A percentile compares a stretch with the other conserved stretches of the same genome.
Conservation (phyloP, 2,113 vertebrate species). For the Antigone vipio region DNA sequence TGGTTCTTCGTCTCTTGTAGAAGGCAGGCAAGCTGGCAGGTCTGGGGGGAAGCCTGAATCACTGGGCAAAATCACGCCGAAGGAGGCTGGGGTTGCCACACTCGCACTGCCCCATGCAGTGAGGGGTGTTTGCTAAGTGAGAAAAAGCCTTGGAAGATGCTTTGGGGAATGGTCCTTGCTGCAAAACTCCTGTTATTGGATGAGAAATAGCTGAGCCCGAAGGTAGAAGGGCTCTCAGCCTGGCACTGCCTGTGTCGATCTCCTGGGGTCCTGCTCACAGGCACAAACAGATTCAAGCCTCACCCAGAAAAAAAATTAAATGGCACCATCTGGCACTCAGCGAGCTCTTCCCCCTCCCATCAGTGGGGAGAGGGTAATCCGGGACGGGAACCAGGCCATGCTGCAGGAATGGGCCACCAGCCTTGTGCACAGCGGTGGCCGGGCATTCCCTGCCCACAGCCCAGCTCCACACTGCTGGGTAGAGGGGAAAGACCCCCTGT, state of each 20-base stretch:
- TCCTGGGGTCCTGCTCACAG: neutral
- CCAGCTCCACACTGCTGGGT: too few relatives aligned
- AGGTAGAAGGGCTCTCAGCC: neutral
- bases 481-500: neutral
- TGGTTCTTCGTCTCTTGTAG: rapidly evolving
- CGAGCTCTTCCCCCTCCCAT: neutral
- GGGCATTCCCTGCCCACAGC: rapidly evolving
- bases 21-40: neutral
- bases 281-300: neutral
- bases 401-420: neutral
- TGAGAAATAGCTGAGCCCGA: rapidly evolving
- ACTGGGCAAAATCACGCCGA: rapidly evolving
- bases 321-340: conserved; percentile 10
- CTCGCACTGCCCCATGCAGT: rapidly evolving
- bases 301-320: conserved; percentile 3
- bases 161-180: neutral
- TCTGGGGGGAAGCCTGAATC: neutral
- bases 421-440: rapidly evolving
- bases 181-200: neutral
- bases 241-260: rapidly evolving
- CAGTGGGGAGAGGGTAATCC: neutral
- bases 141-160: neutral
- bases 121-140: neutral
- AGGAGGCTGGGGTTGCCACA: rapidly evolving
- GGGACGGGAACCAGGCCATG: neutral